These are phyloP conservation scores for Pteria penguin DNA, from an alignment of 2,888 invertebrate genomes.

Conservation along the genomic window DNA sequence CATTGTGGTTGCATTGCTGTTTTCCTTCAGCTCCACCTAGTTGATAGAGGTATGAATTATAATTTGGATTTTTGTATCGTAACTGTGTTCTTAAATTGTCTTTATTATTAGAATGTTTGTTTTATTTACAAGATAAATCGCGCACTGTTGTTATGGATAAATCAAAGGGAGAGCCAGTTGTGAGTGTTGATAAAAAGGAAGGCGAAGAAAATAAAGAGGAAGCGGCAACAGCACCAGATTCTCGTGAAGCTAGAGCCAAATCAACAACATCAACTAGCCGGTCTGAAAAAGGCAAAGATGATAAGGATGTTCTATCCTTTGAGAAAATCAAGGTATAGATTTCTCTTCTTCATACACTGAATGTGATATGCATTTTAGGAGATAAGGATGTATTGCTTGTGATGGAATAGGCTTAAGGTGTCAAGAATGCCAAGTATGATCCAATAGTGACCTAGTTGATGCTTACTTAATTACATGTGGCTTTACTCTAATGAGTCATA, in stretches of 20 bases:
- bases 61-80: too few species aligned
- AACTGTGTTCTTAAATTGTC: too few species aligned
- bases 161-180: slow-evolving; percentile 60
- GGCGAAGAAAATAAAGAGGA: slow-evolving; percentile 60
- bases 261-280: slow-evolving; percentile 24
- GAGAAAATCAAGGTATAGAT: slow-evolving; percentile 76
- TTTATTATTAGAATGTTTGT: too few species aligned
- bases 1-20: too few species aligned
- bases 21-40: too few species aligned
- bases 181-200: slow-evolving; percentile 44
- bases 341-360: neutral
- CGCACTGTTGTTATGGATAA: slow-evolving; percentile 63
- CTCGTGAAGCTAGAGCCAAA: slow-evolving; percentile 18
- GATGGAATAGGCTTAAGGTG: too few species aligned
- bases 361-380: neutral
- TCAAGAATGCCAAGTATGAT: too few species aligned
- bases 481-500: too few species aligned
- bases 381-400: too few species aligned
- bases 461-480: too few species aligned
- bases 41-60: too few species aligned
- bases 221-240: slow-evolving; percentile 8
- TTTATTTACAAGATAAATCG: slow-evolving; percentile 53
- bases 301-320: slow-evolving; percentile 73
- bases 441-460: too few species aligned
- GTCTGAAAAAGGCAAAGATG: slow-evolving; percentile 30